Conservation (phyloP, 37 sponge, comb jelly and placozoan species). For the Haliclona indistincta region DNA sequence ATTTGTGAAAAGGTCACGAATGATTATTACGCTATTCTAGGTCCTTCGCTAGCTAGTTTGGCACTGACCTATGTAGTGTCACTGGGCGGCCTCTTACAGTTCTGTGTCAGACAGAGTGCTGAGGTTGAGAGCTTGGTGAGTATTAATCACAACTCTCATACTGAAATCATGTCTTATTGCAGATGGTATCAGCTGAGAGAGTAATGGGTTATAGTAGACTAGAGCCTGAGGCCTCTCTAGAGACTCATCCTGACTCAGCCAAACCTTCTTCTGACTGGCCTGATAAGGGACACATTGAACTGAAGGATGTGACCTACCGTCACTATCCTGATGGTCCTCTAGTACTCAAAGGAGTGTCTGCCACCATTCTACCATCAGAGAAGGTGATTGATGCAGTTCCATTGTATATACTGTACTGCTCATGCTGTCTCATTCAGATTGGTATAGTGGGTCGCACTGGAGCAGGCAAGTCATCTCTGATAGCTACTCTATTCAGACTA, state of each 20-base stretch:
- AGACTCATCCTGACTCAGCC: too few relatives aligned
- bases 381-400: too few relatives aligned
- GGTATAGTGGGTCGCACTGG: slow-evolving; percentile 95
- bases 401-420: too few relatives aligned
- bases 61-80: slow-evolving; percentile 64
- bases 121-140: slow-evolving; percentile 68
- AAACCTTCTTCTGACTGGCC: too few relatives aligned
- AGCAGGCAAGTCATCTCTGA: slow-evolving; percentile 91
- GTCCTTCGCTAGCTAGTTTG: slow-evolving; percentile 63
- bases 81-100: slow-evolving; percentile 74
- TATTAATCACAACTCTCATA: not conserved
- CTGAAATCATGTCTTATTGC: not conserved
- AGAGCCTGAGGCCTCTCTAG: slow-evolving; percentile 46
- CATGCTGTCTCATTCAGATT: too few relatives aligned
- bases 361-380: too few relatives aligned
- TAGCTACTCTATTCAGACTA: slow-evolving; percentile 81
- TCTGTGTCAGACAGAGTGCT: slow-evolving; percentile 69
- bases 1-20: too few relatives aligned
- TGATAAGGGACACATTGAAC: too few relatives aligned
- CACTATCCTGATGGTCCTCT: too few relatives aligned
- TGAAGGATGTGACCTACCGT: too few relatives aligned
- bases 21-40: too few relatives aligned
- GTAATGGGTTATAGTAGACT: slow-evolving; percentile 61
- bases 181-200: slow-evolving; percentile 83
- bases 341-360: too few relatives aligned